phyloP scores from a whole-genome alignment of 1,140 invertebrate genomes.

The Yoshiicerus persimilis region DNA sequence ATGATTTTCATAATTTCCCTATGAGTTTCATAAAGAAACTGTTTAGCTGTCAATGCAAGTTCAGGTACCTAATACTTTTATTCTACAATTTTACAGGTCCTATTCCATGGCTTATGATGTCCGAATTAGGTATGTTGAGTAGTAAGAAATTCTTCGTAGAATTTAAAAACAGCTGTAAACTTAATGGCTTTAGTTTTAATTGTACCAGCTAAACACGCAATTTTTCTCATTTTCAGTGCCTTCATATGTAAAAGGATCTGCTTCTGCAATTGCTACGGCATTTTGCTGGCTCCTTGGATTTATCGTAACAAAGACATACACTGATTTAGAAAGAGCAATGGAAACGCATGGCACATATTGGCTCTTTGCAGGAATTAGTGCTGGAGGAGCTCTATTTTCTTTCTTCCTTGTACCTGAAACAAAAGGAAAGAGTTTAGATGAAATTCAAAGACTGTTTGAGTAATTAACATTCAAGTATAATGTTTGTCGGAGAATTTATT shows the following conservation, averaged over 20 bases:
- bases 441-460: conserved; percentile 55
- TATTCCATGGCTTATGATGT: conserved; percentile 35
- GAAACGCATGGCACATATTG: conserved; percentile 57
- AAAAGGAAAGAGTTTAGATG: conserved; percentile 57
- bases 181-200: too few relatives aligned
- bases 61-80: not conserved
- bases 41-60: too few relatives aligned
- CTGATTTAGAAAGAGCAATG: conserved; percentile 52
- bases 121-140: not conserved
- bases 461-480: not conserved
- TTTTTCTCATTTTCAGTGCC: conserved; percentile 10
- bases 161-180: too few relatives aligned
- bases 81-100: not conserved
- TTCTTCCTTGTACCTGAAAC: conserved; percentile 59
- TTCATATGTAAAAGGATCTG: conserved; percentile 46
- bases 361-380: conserved; percentile 59
- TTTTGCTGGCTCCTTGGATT: conserved; percentile 59
- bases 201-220: too few relatives aligned
- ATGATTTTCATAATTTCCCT: too few relatives aligned
- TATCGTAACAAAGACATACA: conserved; percentile 58
- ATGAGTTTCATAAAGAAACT: too few relatives aligned
- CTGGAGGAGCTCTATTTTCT: conserved; percentile 53
- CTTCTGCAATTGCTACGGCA: conserved; percentile 55
- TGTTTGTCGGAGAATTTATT: not conserved
- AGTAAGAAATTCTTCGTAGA: not conserved